These are phyloP conservation scores for Plumapathes pennacea DNA, from an alignment of 92 coral and sea anemone species.

Conservation along the genomic window DNA sequence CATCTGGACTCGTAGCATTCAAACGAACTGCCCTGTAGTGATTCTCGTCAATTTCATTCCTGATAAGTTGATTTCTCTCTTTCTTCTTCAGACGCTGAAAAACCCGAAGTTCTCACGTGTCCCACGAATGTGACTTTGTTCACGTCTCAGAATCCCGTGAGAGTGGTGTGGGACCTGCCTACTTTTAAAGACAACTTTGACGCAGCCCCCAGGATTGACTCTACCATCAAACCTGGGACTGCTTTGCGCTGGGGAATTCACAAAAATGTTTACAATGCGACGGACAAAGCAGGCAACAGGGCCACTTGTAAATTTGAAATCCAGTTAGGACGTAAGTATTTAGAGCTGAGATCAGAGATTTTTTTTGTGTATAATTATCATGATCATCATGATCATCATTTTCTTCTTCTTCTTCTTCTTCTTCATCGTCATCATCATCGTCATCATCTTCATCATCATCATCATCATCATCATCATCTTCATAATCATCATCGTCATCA, in stretches of 20 bases:
- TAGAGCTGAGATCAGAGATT: too few species aligned
- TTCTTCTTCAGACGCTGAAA: constrained; percentile 58
- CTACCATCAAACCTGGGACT: constrained; percentile 36
- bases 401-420: too few species aligned
- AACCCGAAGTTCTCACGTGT: constrained; percentile 66
- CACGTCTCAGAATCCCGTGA: constrained; percentile 9
- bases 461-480: too few species aligned
- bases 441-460: too few species aligned
- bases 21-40: too few species aligned
- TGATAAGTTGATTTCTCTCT: background rate
- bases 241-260: constrained; percentile 54
- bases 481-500: too few species aligned
- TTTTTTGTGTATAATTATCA: too few species aligned
- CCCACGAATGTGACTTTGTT: constrained; percentile 42
- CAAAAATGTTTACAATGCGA: constrained; percentile 37
- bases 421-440: too few species aligned
- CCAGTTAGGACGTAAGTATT: constrained; percentile 58
- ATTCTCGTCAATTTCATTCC: too few species aligned
- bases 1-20: too few species aligned
- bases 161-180: constrained; percentile 62
- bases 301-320: constrained; percentile 64
- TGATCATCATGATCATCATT: too few species aligned
- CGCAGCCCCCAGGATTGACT: constrained; percentile 23
- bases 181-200: constrained; percentile 64
- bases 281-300: constrained; percentile 57